A percentile compares a stretch with the other conserved stretches of the same genome.
Evolutionary conservation across 2,797 vertebrate species (phyloP).

Genomic region (Menidia menidia): DNA sequence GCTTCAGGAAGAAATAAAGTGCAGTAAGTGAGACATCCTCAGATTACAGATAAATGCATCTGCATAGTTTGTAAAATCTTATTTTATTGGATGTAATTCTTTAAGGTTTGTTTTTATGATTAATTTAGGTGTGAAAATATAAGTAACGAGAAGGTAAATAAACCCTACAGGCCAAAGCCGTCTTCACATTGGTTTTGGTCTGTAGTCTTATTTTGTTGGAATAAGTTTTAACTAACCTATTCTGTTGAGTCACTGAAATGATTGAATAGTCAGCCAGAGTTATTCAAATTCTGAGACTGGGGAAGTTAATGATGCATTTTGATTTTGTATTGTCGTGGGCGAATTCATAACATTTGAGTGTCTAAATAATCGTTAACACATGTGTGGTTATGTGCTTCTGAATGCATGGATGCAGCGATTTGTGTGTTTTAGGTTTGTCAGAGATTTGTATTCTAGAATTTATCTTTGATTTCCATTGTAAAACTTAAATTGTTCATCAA

Average conservation of each 20-base stretch:
- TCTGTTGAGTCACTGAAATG: too few relatives aligned
- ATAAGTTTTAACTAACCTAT: too few relatives aligned
- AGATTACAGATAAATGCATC: neutral
- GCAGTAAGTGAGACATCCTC: neutral
- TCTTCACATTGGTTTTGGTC: too few relatives aligned
- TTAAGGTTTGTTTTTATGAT: neutral
- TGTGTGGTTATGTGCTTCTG: conserved; percentile 10
- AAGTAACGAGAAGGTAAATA: too few relatives aligned
- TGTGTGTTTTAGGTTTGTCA: conserved; percentile 54
- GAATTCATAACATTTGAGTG: too few relatives aligned
- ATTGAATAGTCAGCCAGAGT: too few relatives aligned
- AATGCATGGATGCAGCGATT: conserved; percentile 29
- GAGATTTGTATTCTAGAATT: conserved; percentile 69
- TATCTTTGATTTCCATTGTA: conserved; percentile 74
- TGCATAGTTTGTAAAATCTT: neutral
- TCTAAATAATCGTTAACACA: neutral
- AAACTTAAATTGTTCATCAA: conserved; percentile 72
- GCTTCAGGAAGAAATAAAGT: neutral
- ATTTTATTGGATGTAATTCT: neutral
- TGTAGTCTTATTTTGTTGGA: too few relatives aligned
- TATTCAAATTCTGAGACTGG: too few relatives aligned
- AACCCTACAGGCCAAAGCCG: too few relatives aligned
- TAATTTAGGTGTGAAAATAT: too few relatives aligned
- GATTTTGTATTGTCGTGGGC: too few relatives aligned
- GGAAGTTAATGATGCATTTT: too few relatives aligned